Base-by-base conservation (phyloP, 2,797 vertebrate genomes). In the Halcyon smyrnensis region DNA sequence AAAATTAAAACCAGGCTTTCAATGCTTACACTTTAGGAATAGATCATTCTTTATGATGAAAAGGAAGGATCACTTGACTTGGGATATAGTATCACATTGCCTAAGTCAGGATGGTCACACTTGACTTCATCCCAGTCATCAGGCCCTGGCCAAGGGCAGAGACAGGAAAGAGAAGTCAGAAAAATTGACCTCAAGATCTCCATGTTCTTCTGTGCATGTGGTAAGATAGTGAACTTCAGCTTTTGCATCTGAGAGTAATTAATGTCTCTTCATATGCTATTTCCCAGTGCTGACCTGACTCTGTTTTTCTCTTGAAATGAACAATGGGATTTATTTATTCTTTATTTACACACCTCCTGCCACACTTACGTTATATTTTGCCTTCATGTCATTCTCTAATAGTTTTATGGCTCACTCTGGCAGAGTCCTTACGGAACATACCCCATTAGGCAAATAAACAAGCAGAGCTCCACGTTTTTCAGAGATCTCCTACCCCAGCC, bases 171-270 rank as follows among this genome's bases (percentile, higher is more conserved):
- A 67, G 30, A 71, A 64, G 11, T 65, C 46, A 39, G 9, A 16
- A 12, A 51, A 18, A 25, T 34, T 60, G 11, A 16, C 3, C 3
- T 59, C 60, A 27, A 56, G 56, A 25, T 60, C 36, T 86, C 3
- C 3, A 3, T 3, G 23, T 53, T 21, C 15, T 56, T 41, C 24
- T 17, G 23, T 8, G 36, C 11, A 2, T 20, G 9, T 50, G 37
- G 23, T 43, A 30, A 43, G 24, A 75, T 6, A 64, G 15, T 0
- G 0, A 65, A 23, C 18, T 63, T 75, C 1, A 25, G 12, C 54
- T 86, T 83, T 65, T 34, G 27, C 37, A 34, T 85, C 59, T 83
- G 57, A 79, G 15, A 48, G 12, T 36, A 71, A 54, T 60, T 34
- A 57, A 59, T 43, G 3, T 32, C 34, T n/a, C 56, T 59, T 5